Conservation (phyloP, 2,797 vertebrate genomes). For the Eurystomus glaucurus region DNA sequence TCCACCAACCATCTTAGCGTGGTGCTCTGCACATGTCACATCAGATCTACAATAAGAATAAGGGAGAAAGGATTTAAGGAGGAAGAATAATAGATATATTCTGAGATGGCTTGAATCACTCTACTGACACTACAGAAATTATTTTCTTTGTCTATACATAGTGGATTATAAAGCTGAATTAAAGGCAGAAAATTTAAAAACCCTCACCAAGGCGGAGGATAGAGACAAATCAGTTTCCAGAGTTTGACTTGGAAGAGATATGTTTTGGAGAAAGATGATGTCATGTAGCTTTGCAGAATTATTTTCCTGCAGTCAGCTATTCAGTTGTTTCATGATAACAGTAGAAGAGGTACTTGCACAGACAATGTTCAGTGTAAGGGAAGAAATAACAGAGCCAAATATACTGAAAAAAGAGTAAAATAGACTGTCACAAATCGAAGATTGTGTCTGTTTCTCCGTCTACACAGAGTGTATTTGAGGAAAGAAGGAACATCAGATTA, state of each 20-base stretch:
- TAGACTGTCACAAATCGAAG: constrained; percentile 3
- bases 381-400: constrained; percentile 31
- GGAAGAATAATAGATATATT: background rate
- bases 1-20: background rate
- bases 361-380: background rate
- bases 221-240: background rate
- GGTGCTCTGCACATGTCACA: background rate
- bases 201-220: background rate
- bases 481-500: constrained; percentile 14
- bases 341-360: background rate
- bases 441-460: background rate
- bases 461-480: background rate
- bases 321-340: background rate
- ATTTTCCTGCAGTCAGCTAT: background rate
- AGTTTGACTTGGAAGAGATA: background rate
- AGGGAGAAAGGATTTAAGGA: background rate
- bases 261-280: background rate
- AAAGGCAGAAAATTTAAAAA: background rate
- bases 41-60: background rate
- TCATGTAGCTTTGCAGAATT: background rate
- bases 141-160: background rate
- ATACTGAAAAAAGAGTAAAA: constrained; percentile 2
- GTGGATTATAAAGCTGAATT: constrained; percentile 12
- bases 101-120: background rate
- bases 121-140: background rate